phyloP scores from a whole-genome alignment of 2,797 vertebrate species.

The Molossus molossus region DNA sequence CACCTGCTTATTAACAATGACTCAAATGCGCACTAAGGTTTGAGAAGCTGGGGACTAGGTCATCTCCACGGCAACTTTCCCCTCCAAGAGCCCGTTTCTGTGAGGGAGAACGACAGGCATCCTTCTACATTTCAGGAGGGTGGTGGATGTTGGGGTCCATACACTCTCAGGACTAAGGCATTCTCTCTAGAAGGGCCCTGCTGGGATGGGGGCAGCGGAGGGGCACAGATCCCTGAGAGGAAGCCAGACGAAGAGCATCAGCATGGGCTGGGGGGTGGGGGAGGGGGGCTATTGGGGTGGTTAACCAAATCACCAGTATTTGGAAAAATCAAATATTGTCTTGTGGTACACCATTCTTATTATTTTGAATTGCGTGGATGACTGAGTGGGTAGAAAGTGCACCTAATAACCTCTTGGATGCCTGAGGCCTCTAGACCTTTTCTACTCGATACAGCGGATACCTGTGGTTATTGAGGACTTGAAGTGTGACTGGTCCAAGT shows the following conservation, averaged over 20 bases:
- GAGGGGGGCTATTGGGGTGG: background rate
- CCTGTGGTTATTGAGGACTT: background rate
- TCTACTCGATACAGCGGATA: accelerated
- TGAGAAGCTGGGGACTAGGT: background rate
- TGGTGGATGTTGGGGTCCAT: background rate
- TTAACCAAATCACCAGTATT: background rate
- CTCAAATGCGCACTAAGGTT: background rate
- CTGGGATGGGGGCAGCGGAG: background rate
- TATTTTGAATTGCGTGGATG: background rate
- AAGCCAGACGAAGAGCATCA: background rate
- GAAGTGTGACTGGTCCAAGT: background rate
- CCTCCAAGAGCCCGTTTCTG: background rate
- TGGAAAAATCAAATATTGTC: conserved; percentile 3
- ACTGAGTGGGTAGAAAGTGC: background rate
- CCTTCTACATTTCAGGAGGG: background rate
- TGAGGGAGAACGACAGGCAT: background rate
- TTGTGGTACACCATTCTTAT: background rate
- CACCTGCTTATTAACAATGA: background rate
- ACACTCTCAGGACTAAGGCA: background rate
- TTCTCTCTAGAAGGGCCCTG: background rate
- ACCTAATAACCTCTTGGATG: background rate
- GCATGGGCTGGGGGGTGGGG: background rate
- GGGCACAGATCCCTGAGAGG: background rate
- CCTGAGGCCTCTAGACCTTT: background rate
- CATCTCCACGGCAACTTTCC: background rate